A percentile compares a stretch with the other conserved stretches of the same genome.
phyloP scores from a whole-genome alignment of 2,113 vertebrate species.

The Pangasianodon hypophthalmus region DNA sequence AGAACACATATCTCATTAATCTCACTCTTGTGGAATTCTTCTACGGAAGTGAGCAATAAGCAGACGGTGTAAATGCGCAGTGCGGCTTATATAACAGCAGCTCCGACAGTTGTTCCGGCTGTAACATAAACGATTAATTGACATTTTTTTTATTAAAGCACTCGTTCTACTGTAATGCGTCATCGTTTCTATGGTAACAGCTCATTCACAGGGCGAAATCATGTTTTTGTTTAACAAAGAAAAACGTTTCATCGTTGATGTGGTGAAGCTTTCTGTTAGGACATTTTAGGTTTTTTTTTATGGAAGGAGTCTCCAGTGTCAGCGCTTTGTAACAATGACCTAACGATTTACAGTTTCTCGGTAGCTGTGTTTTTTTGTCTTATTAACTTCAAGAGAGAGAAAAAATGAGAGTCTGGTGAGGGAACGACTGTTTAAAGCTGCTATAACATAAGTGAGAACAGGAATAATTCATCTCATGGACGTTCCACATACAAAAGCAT shows the following conservation, averaged over 20 bases:
- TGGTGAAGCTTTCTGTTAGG: neutral
- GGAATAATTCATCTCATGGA: neutral
- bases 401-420: neutral
- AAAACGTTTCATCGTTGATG: neutral
- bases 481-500: neutral
- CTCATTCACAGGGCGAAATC: neutral
- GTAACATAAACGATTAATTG: neutral
- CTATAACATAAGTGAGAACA: neutral
- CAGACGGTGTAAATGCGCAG: neutral
- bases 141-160: neutral
- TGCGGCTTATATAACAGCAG: neutral
- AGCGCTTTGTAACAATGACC: neutral
- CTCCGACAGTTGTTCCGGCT: neutral
- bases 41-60: neutral
- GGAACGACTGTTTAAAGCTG: neutral
- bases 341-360: neutral
- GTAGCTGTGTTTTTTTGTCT: neutral
- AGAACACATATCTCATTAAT: neutral
- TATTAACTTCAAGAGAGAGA: neutral
- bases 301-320: conserved; percentile 8
- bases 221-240: neutral
- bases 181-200: neutral
- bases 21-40: neutral
- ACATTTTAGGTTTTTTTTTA: neutral
- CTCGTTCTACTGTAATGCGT: neutral